Evolutionary conservation across 1,140 invertebrate genomes (phyloP), one percentile per base, ranked within the genome.

Genomic region (Phymorhynchus buccinoides): DNA sequence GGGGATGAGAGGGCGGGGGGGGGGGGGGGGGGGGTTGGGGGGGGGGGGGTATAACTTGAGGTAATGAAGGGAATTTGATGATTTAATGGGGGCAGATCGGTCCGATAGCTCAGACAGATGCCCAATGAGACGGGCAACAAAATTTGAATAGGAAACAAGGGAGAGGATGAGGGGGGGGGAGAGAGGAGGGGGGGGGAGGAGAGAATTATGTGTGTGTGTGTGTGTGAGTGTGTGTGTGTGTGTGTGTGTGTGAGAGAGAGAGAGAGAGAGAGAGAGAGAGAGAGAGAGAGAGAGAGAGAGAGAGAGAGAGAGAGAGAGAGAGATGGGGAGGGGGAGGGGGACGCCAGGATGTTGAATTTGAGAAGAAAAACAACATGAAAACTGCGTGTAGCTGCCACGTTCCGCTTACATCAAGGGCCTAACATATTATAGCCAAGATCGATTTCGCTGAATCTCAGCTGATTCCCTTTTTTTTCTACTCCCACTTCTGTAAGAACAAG

Each of bases 31-130:
- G n/a, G n/a, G n/a, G n/a, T n/a, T n/a, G n/a, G n/a, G n/a, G n/a
- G n/a, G n/a, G n/a, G n/a, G n/a, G n/a, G n/a, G n/a, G n/a, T n/a
- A n/a, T n/a, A 71, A 71, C 30, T 71, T 71, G 30, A 71, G 68
- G 68, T 35, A 71, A 71, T 71, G 68, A 71, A 71, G 68, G 68
- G 68, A 71, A 71, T 71, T 71, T 71, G 68, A 71, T 71, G 68
- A 71, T 71, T 71, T 71, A 71, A 71, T 71, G 68, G 68, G 68
- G 30, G 30, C 68, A 71, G 68, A 71, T 71, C 35, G 68, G 68
- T 35, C 9, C 7, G 68, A 71, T 71, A 71, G 30, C 30, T 12
- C 6, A 71, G 68, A 71, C 68, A 71, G 68, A 71, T 71, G 68
- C 35, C 6, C 30, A 37, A 37, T 9, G 68, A 32, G 30, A 71